Conservation (phyloP, 1,140 invertebrate genomes). For the Macrostomum lignano region DNA sequence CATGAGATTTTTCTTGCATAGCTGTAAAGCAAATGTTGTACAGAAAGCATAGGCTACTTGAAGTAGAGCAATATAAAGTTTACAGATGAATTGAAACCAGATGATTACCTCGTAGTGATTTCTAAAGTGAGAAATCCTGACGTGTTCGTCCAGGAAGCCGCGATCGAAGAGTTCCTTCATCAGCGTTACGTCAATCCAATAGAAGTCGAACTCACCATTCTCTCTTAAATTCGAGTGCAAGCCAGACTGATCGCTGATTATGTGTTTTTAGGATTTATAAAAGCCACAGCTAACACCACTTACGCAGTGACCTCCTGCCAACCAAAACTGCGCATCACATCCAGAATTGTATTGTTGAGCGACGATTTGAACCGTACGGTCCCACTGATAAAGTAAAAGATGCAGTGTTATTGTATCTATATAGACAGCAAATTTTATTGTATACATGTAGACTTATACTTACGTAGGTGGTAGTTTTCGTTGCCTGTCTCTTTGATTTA, state of each 20-base stretch:
- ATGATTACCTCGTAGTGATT: conserved; percentile 29
- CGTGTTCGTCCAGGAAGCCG: conserved; percentile 28
- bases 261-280: neutral
- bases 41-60: neutral
- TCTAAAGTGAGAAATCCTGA: conserved; percentile 30
- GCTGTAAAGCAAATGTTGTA: conserved; percentile 8
- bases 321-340: conserved; percentile 21
- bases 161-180: conserved; percentile 29
- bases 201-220: conserved; percentile 30
- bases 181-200: conserved; percentile 31
- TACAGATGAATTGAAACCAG: neutral
- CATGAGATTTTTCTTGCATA: conserved; percentile 30
- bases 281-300: neutral
- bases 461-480: too few relatives aligned
- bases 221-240: conserved; percentile 9
- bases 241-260: neutral
- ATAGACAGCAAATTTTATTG: too few relatives aligned
- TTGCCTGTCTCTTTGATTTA: too few relatives aligned
- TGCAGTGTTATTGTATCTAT: neutral
- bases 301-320: conserved; percentile 22
- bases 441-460: too few relatives aligned
- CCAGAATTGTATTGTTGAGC: conserved; percentile 23
- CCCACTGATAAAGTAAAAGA: conserved; percentile 10
- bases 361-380: conserved; percentile 24
- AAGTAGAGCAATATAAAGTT: neutral